Percentiles rank a stretch among this genome's conserved stretches.
phyloP scores from a whole-genome alignment of 2,888 invertebrate species.

The Scaptomyza tumidula region DNA sequence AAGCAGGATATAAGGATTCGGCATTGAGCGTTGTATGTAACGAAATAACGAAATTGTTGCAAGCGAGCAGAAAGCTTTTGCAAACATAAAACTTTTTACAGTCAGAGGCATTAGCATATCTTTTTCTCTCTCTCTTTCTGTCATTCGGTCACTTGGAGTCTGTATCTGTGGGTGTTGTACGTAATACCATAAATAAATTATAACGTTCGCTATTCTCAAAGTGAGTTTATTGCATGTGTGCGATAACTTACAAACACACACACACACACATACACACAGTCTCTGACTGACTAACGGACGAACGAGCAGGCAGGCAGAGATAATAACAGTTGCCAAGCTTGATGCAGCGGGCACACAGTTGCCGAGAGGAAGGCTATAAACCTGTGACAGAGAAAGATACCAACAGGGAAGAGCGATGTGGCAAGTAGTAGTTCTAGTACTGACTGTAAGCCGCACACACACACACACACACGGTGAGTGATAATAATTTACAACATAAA shows the following conservation, averaged over 20 bases:
- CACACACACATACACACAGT: slow-evolving; percentile 36
- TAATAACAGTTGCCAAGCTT: slow-evolving; percentile 74
- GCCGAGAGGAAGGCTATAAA: slow-evolving; percentile 41
- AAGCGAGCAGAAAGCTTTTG: slow-evolving; percentile 6
- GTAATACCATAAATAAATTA: slow-evolving; percentile 80
- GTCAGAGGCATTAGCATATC: slow-evolving; percentile 24
- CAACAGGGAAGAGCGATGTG: slow-evolving; percentile 33
- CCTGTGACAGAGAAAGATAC: slow-evolving; percentile 31
- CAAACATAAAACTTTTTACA: slow-evolving; percentile 72
- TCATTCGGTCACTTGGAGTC: neutral
- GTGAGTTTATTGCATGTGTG: slow-evolving; percentile 77
- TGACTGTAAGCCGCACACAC: slow-evolving; percentile 19
- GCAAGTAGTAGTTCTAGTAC: slow-evolving; percentile 9
- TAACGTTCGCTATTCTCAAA: slow-evolving; percentile 71
- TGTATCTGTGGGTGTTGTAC: slow-evolving; percentile 51
- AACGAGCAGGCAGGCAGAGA: slow-evolving; percentile 66
- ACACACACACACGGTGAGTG: slow-evolving; percentile 44
- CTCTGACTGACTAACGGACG: slow-evolving; percentile 36
- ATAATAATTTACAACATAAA: slow-evolving; percentile 73
- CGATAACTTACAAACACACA: slow-evolving; percentile 63
- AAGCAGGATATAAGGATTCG: slow-evolving; percentile 73
- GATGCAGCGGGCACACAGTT: slow-evolving; percentile 32
- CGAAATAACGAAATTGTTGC: slow-evolving; percentile 67
- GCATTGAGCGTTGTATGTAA: slow-evolving; percentile 63
- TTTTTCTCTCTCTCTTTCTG: slow-evolving; percentile 1